Evolutionary conservation across 2,113 vertebrate species (phyloP).

Genomic region (Corapipo altera): DNA sequence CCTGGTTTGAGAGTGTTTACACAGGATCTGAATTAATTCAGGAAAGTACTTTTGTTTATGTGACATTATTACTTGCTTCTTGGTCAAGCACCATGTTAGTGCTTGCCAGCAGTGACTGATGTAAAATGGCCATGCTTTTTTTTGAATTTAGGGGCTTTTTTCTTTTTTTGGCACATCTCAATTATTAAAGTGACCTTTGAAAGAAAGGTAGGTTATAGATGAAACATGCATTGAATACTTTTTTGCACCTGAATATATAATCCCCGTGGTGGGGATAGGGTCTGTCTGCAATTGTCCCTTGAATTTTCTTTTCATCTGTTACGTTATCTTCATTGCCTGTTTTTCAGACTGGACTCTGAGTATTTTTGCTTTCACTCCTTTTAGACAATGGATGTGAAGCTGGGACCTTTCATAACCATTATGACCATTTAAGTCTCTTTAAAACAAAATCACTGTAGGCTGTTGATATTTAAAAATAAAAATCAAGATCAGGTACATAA

Average conservation of each 20-base stretch:
- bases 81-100: neutral
- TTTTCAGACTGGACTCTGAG: neutral
- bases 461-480: conserved; percentile 38
- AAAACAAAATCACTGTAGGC: neutral
- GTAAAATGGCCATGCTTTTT: neutral
- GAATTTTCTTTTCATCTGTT: neutral
- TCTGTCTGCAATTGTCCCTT: neutral
- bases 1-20: neutral
- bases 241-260: neutral
- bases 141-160: neutral
- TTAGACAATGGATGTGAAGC: neutral
- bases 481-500: conserved; percentile 56
- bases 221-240: neutral
- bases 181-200: neutral
- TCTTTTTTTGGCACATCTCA: neutral
- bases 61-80: neutral
- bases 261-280: neutral
- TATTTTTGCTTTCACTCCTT: neutral
- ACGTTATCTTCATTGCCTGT: neutral
- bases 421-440: neutral
- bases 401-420: neutral
- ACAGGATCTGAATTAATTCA: neutral
- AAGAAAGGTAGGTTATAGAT: neutral
- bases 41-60: neutral
- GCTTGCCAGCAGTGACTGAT: neutral